These are phyloP conservation scores for Paradisaea rubra DNA, from an alignment of 2,113 vertebrate species.

Conservation along the genomic window DNA sequence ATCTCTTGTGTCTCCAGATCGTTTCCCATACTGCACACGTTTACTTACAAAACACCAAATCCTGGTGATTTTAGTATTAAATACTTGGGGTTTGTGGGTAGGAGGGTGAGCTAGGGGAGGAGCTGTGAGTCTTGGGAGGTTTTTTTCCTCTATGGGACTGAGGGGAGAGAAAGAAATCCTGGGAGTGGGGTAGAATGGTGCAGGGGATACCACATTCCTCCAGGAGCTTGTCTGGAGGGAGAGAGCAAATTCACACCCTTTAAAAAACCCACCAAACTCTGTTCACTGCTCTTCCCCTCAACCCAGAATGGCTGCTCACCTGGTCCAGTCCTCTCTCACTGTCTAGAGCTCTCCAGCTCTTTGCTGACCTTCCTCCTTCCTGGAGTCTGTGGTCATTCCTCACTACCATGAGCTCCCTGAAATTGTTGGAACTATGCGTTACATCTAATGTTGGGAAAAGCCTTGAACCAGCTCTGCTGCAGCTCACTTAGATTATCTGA, in stretches of 20 bases:
- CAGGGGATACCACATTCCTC: background rate
- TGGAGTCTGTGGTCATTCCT: background rate
- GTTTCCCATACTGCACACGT: background rate
- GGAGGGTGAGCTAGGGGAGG: background rate
- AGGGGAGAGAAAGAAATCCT: background rate
- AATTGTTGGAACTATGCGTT: background rate
- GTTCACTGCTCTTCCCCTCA: background rate
- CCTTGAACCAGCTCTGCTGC: background rate
- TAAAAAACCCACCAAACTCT: rapidly evolving
- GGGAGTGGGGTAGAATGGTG: background rate
- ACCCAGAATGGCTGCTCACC: background rate
- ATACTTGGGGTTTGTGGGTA: background rate
- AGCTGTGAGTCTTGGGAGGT: background rate
- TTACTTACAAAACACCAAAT: background rate
- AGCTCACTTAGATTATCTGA: background rate
- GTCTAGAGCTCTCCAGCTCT: background rate
- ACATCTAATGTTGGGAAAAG: background rate
- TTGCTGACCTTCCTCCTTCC: background rate
- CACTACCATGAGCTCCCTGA: background rate
- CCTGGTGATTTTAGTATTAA: background rate
- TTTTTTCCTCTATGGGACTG: background rate
- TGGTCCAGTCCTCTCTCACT: background rate
- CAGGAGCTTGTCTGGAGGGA: background rate
- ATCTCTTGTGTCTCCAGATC: background rate
- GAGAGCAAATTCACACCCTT: background rate